Conservation (phyloP, 2,113 vertebrate genomes). For the Brachypodius melanocephalos region DNA sequence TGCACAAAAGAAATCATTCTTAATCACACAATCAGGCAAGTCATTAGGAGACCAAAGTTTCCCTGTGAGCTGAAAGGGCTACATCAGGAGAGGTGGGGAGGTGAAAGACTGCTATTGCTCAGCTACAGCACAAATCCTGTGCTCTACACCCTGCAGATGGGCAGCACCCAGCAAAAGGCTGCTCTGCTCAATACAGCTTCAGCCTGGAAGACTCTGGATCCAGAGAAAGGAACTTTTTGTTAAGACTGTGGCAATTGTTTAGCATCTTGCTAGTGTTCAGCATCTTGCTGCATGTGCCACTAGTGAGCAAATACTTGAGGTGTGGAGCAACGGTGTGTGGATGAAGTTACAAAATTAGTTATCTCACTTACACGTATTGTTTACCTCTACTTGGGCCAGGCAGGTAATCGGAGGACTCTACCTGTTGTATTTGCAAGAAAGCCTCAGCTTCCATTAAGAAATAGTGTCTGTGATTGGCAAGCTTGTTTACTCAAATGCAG, state of each 20-base stretch:
- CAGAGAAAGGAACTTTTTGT: neutral
- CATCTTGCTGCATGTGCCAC: neutral
- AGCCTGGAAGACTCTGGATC: neutral
- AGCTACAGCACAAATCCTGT: constrained; percentile 8
- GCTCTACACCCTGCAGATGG: neutral
- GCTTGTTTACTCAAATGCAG: neutral
- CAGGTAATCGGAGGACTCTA: neutral
- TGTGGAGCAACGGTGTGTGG: neutral
- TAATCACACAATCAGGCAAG: constrained; percentile 10
- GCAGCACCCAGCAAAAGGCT: neutral
- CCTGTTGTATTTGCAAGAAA: neutral
- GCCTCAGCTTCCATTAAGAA: neutral
- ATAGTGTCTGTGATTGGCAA: neutral
- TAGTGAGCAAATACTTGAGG: neutral
- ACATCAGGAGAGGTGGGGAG: neutral
- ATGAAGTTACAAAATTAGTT: neutral
- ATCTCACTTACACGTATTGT: neutral
- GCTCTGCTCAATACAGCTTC: neutral
- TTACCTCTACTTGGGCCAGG: neutral
- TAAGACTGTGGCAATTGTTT: neutral
- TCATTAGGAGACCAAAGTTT: neutral
- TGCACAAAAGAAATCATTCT: constrained; percentile 30
- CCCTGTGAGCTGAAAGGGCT: neutral
- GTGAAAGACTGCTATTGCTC: neutral
- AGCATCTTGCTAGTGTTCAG: neutral